These are phyloP conservation scores for Plutomurus gul DNA, from an alignment of 1,140 invertebrate species.

Conservation along the genomic window DNA sequence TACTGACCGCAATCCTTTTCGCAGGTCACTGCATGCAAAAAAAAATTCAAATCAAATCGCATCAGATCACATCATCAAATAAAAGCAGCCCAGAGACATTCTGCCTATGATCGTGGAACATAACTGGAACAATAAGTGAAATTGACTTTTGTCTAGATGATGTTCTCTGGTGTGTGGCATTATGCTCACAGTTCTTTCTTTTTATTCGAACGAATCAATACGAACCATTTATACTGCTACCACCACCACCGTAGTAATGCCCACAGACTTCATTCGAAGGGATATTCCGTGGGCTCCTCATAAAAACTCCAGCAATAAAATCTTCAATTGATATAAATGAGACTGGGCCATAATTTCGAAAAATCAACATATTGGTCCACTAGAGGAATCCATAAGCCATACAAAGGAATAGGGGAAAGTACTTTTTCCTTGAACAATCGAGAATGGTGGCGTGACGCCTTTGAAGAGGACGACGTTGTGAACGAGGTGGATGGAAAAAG, in stretches of 20 bases:
- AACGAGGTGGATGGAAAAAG: background rate
- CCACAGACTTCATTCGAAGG: slow-evolving; percentile 10
- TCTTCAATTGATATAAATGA: slow-evolving; percentile 41
- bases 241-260: background rate
- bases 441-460: no score
- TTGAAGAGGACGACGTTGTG: no score
- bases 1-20: slow-evolving; percentile 87
- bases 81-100: no score
- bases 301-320: slow-evolving; percentile 33
- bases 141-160: background rate
- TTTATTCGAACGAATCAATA: slow-evolving; percentile 36
- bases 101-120: no score
- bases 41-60: slow-evolving; percentile 22
- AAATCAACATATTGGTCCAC: slow-evolving; percentile 31
- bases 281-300: slow-evolving; percentile 1
- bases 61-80: no score
- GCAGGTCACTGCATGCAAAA: slow-evolving; percentile 73
- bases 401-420: no score
- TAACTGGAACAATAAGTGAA: slow-evolving; percentile 8
- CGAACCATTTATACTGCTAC: no score
- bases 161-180: background rate
- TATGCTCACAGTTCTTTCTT: background rate
- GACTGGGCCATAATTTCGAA: slow-evolving; percentile 31
- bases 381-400: no score
- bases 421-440: no score